Evolutionary conservation across 1,140 invertebrate species (phyloP).

Genomic region (Drosophila lacteicornis): DNA sequence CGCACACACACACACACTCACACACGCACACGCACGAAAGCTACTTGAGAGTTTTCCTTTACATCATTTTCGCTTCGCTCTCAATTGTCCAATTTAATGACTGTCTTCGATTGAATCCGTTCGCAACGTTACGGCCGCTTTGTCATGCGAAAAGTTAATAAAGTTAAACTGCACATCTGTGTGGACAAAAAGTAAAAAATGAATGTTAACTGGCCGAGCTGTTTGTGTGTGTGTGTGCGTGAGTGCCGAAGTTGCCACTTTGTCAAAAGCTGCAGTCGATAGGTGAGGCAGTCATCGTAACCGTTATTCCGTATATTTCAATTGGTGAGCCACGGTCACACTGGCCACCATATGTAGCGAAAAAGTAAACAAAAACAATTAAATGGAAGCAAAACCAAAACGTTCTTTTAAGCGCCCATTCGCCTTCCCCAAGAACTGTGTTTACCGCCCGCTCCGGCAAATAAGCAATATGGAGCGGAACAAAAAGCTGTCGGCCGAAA

Average conservation of each 20-base stretch:
- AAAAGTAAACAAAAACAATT: conserved; percentile 17
- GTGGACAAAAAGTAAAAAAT: conserved; percentile 33
- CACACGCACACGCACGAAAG: conserved; percentile 5
- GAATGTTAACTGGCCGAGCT: conserved; percentile 33
- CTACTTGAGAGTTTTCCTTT: conserved; percentile 53
- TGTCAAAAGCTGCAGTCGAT: neutral
- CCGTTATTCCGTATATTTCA: neutral
- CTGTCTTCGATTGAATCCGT: neutral
- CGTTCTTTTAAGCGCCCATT: conserved; percentile 61
- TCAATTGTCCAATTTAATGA: neutral
- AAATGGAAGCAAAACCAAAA: conserved; percentile 57
- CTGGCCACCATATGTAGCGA: neutral
- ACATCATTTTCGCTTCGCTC: conserved; percentile 39
- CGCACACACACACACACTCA: conserved; percentile 17
- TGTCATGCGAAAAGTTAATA: conserved; percentile 5
- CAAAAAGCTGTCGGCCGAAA: conserved; percentile 35
- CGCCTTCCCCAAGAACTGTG: conserved; percentile 60
- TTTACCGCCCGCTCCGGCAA: conserved; percentile 65
- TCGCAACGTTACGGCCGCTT: neutral
- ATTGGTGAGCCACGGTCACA: neutral
- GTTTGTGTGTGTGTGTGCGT: conserved; percentile 17
- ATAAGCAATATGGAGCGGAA: conserved; percentile 70
- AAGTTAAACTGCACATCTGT: conserved; percentile 11
- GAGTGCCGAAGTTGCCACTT: conserved; percentile 26
- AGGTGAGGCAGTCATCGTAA: neutral